phyloP scores from a whole-genome alignment of 2,113 vertebrate genomes.

The Lynx canadensis region DNA sequence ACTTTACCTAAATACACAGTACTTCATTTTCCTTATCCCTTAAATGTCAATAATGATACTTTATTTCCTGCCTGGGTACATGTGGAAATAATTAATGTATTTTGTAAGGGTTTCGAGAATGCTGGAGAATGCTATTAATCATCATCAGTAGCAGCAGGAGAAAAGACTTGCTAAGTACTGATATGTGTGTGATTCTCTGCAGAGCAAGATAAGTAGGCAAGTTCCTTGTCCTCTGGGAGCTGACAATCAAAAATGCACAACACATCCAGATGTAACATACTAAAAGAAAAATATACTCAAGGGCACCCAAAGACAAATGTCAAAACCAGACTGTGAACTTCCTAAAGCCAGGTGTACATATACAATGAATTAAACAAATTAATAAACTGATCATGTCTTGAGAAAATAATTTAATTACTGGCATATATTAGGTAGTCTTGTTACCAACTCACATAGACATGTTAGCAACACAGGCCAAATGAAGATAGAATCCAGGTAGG shows the following conservation, averaged over 20 bases:
- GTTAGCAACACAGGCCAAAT: background rate
- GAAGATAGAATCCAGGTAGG: background rate
- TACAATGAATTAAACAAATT: background rate
- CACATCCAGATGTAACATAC: background rate
- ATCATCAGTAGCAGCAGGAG: slow-evolving; percentile 13
- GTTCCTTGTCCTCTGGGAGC: background rate
- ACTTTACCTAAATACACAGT: background rate
- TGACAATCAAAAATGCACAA: background rate
- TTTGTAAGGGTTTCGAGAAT: slow-evolving; percentile 3
- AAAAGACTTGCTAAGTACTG: slow-evolving; percentile 20
- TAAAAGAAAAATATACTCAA: slow-evolving; percentile 19
- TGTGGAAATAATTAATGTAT: slow-evolving; percentile 36
- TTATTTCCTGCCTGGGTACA: background rate
- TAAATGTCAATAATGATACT: slow-evolving; percentile 36
- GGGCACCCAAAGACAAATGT: background rate
- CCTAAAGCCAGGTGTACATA: background rate
- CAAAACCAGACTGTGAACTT: background rate
- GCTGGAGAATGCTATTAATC: slow-evolving; percentile 21
- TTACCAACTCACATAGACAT: background rate
- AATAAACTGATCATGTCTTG: background rate
- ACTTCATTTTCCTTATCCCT: slow-evolving; percentile 34
- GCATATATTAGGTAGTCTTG: background rate
- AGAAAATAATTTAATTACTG: background rate
- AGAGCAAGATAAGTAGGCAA: background rate
- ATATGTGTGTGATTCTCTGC: background rate